A percentile compares a stretch with the other conserved stretches of the same genome.
phyloP scores from a whole-genome alignment of 2,113 vertebrate species.

The Rutilus rutilus region DNA sequence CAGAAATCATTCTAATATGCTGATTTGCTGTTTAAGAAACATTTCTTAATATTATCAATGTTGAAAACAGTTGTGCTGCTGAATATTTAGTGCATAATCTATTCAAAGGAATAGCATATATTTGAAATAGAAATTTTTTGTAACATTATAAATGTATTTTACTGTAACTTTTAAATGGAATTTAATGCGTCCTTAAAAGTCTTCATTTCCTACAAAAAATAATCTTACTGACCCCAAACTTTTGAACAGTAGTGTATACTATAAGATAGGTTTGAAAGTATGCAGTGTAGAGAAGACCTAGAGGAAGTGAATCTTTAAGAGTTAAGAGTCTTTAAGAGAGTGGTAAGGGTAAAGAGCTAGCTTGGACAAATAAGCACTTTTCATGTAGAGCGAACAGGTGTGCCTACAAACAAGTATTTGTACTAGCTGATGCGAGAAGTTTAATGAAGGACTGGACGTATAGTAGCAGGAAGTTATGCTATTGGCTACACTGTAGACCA shows the following conservation, averaged over 20 bases:
- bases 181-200: too few species aligned
- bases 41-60: neutral
- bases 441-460: neutral
- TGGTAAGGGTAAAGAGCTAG: neutral
- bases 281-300: neutral
- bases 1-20: neutral
- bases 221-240: neutral
- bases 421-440: neutral
- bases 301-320: neutral
- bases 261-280: neutral
- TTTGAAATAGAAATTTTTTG: too few species aligned
- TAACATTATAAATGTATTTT: too few species aligned
- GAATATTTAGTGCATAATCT: neutral
- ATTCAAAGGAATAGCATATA: too few species aligned
- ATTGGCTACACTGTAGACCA: neutral
- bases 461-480: neutral
- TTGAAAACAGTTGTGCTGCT: neutral
- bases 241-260: neutral
- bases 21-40: neutral
- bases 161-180: too few species aligned
- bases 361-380: neutral
- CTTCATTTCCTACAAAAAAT: too few species aligned
- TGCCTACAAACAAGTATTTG: neutral
- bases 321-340: neutral
- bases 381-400: neutral